A percentile compares a stretch with the other conserved stretches of the same genome.
Conservation (phyloP, 2,888 invertebrate species). For the Phragmatobia fuliginosa region DNA sequence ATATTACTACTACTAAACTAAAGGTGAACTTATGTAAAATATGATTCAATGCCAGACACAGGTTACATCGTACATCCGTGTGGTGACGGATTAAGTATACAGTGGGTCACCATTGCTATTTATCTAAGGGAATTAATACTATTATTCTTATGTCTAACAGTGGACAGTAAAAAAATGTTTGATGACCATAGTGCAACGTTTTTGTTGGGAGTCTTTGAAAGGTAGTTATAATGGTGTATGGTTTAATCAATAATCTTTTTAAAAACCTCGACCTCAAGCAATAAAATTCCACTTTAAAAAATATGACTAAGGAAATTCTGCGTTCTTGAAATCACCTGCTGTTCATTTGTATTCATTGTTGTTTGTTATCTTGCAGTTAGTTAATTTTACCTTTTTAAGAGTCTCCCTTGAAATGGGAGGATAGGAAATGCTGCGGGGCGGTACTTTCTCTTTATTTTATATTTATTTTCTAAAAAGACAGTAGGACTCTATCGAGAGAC, state of each 20-base stretch:
- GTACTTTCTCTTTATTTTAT: too few relatives aligned
- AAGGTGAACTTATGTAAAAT: not conserved
- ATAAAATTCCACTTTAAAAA: conserved; percentile 9
- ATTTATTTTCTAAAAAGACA: too few relatives aligned
- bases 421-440: too few relatives aligned
- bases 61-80: too few relatives aligned
- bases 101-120: too few relatives aligned
- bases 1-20: not conserved
- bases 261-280: not conserved
- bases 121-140: too few relatives aligned
- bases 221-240: not conserved
- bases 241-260: conserved; percentile 9
- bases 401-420: conserved; percentile 22
- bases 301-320: conserved; percentile 39
- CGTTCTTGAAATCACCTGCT: conserved; percentile 48
- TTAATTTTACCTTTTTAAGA: conserved; percentile 20
- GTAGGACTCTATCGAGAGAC: too few relatives aligned
- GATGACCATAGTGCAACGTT: too few relatives aligned
- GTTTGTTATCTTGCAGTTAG: conserved; percentile 35
- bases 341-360: conserved; percentile 40
- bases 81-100: too few relatives aligned
- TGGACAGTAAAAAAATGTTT: too few relatives aligned
- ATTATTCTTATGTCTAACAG: too few relatives aligned
- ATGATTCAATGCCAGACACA: not conserved
- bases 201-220: not conserved